These are phyloP conservation scores for Sylvia atricapilla DNA, from an alignment of 2,113 vertebrate species.

Conservation along the genomic window DNA sequence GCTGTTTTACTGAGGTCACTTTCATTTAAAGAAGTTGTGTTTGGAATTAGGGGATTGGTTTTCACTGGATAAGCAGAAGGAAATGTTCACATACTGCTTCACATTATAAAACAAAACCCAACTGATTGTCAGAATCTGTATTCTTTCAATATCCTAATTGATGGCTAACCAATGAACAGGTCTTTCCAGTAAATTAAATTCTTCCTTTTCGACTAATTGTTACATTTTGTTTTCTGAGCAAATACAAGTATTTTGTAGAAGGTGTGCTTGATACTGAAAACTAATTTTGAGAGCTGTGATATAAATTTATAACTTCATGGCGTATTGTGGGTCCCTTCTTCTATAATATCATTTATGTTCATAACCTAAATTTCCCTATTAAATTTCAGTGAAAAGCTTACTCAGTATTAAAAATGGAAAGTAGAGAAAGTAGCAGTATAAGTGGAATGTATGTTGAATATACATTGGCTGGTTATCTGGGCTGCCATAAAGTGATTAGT, in stretches of 20 bases:
- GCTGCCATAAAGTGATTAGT: slow-evolving; percentile 50
- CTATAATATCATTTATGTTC: neutral
- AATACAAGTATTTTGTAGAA: neutral
- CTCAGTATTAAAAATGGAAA: slow-evolving; percentile 11
- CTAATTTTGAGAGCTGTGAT: neutral
- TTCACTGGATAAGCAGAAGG: neutral
- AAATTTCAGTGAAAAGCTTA: slow-evolving; percentile 14
- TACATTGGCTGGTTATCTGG: slow-evolving; percentile 37
- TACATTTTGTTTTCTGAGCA: neutral
- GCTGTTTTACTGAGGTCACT: neutral
- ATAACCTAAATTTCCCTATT: neutral
- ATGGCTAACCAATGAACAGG: neutral
- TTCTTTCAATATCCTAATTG: neutral
- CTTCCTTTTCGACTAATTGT: neutral
- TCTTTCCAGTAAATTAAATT: neutral
- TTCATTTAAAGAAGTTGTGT: neutral
- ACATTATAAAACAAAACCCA: neutral
- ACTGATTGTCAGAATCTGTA: neutral
- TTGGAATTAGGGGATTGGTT: neutral
- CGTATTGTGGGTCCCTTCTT: neutral
- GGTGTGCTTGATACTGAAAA: neutral
- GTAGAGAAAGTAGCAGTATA: neutral
- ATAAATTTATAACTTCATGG: neutral
- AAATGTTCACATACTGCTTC: neutral
- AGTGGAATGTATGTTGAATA: slow-evolving; percentile 35